Conservation (phyloP, 2,888 invertebrate genomes). For the Sphaeridia pumilis region DNA sequence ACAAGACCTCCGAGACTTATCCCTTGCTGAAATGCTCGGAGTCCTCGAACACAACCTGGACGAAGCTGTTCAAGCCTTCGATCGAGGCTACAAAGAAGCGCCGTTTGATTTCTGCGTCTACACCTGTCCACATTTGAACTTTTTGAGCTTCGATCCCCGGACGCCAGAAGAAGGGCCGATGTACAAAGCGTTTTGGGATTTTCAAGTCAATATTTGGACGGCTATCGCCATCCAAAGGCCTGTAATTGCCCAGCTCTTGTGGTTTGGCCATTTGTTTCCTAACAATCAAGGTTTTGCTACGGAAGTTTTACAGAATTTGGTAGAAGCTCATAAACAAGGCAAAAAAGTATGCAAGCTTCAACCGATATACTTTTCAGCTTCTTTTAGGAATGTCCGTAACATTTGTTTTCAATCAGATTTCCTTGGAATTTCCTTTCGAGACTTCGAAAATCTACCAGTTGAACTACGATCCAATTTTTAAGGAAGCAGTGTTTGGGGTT, state of each 20-base stretch:
- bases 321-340: too few relatives aligned
- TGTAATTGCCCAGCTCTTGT: neutral
- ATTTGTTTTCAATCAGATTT: too few relatives aligned
- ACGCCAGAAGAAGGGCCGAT: neutral
- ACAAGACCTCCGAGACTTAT: neutral
- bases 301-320: neutral
- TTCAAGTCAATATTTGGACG: neutral
- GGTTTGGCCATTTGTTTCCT: neutral
- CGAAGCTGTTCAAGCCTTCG: neutral
- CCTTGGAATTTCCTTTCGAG: too few relatives aligned
- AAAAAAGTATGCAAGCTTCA: too few relatives aligned
- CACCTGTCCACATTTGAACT: neutral
- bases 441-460: too few relatives aligned
- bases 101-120: neutral
- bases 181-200: neutral
- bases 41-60: neutral
- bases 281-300: neutral
- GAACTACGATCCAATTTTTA: neutral
- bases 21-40: neutral
- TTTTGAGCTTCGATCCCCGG: neutral
- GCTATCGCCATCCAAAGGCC: neutral
- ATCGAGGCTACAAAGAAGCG: neutral
- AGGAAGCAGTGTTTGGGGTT: neutral
- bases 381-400: too few relatives aligned
- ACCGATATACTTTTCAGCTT: too few relatives aligned